Percentiles rank a stretch among this genome's conserved stretches.
Evolutionary conservation across 2,888 invertebrate genomes (phyloP).

Genomic region (Drosophila incognita): DNA sequence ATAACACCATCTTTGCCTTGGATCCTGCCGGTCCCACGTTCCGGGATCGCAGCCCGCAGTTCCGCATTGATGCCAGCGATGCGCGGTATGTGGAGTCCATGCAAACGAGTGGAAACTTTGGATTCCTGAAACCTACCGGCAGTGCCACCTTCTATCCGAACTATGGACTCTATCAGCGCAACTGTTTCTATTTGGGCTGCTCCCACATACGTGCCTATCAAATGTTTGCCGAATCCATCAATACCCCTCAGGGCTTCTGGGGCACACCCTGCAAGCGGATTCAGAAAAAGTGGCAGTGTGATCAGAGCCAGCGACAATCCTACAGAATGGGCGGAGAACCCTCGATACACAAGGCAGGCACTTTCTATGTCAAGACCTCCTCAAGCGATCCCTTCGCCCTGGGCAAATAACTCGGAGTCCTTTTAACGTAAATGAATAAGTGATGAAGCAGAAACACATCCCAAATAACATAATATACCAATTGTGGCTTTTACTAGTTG

Average conservation of each 20-base stretch:
- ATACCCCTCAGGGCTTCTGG: conserved; percentile 76
- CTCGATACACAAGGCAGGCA: conserved; percentile 66
- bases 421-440: not conserved
- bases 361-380: conserved; percentile 79
- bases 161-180: conserved; percentile 79
- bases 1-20: conserved; percentile 82
- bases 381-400: conserved; percentile 72
- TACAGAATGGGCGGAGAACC: conserved; percentile 82
- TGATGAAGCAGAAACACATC: not conserved
- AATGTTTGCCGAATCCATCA: conserved; percentile 83
- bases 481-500: not conserved
- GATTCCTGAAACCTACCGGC: conserved; percentile 81
- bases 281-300: conserved; percentile 70
- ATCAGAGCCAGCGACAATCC: conserved; percentile 57
- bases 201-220: conserved; percentile 82
- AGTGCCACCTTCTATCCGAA: conserved; percentile 85
- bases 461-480: not conserved
- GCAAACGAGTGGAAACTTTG: conserved; percentile 83
- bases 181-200: conserved; percentile 79
- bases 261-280: conserved; percentile 73
- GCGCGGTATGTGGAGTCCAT: conserved; percentile 84
- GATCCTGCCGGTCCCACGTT: conserved; percentile 84
- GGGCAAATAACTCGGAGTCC: conserved; percentile 46
- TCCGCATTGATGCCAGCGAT: conserved; percentile 82
- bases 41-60: conserved; percentile 63